Conservation (phyloP, 2,113 vertebrate species). For the Cranoglanis bouderius region DNA sequence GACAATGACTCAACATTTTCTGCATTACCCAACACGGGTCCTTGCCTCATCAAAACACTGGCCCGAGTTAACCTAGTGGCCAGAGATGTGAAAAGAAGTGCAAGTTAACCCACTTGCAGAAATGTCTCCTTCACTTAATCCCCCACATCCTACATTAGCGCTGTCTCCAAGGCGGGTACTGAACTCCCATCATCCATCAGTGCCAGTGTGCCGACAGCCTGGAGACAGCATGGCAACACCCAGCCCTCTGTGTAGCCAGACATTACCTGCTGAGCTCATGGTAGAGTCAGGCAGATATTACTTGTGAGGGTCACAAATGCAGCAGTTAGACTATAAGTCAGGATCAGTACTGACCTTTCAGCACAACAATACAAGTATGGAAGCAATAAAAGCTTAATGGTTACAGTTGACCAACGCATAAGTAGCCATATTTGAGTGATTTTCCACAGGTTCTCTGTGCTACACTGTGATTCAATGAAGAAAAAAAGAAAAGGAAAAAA, state of each 20-base stretch:
- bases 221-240: slow-evolving; percentile 17
- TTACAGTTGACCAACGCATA: not conserved
- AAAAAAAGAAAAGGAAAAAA: too few species aligned
- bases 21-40: not conserved
- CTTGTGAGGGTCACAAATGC: not conserved
- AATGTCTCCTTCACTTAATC: not conserved
- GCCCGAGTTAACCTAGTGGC: not conserved
- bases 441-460: not conserved
- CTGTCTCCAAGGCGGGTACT: slow-evolving; percentile 3
- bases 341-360: slow-evolving; percentile 15
- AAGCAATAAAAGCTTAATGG: not conserved
- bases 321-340: not conserved
- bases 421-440: not conserved
- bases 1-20: slow-evolving; percentile 29
- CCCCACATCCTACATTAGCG: not conserved
- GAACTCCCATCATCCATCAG: slow-evolving; percentile 41
- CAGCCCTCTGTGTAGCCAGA: slow-evolving; percentile 1
- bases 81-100: not conserved
- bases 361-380: not conserved
- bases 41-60: not conserved
- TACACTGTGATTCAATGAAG: not conserved
- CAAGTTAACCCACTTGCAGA: slow-evolving; percentile 1
- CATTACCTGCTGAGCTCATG: slow-evolving; percentile 11
- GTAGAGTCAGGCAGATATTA: not conserved
- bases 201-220: slow-evolving; percentile 23